These are phyloP conservation scores for Alloscopus bannaensis DNA, from an alignment of 2,888 invertebrate genomes.

Conservation along the genomic window DNA sequence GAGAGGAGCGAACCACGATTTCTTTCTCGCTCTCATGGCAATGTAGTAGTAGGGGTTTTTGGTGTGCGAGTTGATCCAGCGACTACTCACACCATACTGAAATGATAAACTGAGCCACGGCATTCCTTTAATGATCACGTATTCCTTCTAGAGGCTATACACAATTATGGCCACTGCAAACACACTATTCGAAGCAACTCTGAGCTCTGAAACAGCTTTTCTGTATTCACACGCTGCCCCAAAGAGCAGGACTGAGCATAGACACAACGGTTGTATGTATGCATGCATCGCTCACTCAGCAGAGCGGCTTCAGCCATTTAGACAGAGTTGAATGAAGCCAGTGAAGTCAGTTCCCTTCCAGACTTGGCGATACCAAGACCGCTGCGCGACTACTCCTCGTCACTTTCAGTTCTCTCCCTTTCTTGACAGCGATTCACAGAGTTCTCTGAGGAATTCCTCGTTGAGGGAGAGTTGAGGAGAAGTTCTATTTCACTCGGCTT, in stretches of 20 bases:
- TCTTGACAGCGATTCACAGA: neutral
- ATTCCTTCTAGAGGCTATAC: neutral
- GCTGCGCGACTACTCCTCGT: slow-evolving; percentile 48
- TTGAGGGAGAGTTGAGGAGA: no score
- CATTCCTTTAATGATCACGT: slow-evolving; percentile 47
- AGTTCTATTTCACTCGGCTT: neutral
- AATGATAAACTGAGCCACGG: slow-evolving; percentile 52
- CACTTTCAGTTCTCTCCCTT: slow-evolving; percentile 12
- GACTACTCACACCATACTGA: slow-evolving; percentile 54
- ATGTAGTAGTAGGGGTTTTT: no score
- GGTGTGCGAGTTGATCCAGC: slow-evolving; percentile 56
- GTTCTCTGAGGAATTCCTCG: no score
- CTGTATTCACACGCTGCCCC: slow-evolving; percentile 56
- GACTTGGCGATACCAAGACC: slow-evolving; percentile 56
- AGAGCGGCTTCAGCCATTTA: no score
- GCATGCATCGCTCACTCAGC: no score
- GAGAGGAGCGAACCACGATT: no score
- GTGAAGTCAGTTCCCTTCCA: slow-evolving; percentile 67
- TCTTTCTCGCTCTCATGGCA: no score
- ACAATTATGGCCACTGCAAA: no score
- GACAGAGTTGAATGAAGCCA: slow-evolving; percentile 39
- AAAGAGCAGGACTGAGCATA: no score
- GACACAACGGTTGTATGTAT: no score
- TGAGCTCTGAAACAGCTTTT: slow-evolving; percentile 18
- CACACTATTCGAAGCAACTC: no score